Conservation (phyloP, 2,797 vertebrate genomes). For the Acipenser transmontanus region DNA sequence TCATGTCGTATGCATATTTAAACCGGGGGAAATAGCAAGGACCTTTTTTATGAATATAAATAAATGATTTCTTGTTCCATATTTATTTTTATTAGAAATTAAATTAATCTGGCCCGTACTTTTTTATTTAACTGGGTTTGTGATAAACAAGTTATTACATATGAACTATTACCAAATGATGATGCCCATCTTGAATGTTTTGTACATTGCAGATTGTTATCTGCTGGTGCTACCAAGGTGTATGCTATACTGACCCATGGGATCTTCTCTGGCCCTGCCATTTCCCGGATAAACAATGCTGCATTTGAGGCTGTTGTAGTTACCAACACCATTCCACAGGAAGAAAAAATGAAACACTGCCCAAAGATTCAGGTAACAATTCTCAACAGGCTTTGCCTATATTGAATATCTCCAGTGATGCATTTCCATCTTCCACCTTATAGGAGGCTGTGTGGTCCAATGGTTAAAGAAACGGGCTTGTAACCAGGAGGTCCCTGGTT, state of each 20-base stretch:
- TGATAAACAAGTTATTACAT: background rate
- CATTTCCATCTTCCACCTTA: no score
- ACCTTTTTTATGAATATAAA: no score
- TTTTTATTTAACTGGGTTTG: background rate
- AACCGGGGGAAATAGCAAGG: no score
- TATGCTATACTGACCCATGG: slow-evolving; percentile 93
- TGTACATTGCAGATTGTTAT: slow-evolving; percentile 63
- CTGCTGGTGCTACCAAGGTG: slow-evolving; percentile 83
- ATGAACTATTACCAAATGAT: no score
- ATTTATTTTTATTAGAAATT: background rate
- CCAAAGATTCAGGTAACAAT: slow-evolving; percentile 83
- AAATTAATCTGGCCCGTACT: background rate
- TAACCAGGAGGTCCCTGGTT: no score
- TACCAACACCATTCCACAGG: slow-evolving; percentile 91
- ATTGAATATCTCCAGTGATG: no score
- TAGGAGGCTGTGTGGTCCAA: no score
- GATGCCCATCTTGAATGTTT: background rate
- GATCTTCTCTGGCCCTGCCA: slow-evolving; percentile 90
- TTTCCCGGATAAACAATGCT: slow-evolving; percentile 86
- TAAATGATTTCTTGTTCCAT: no score
- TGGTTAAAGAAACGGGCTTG: no score
- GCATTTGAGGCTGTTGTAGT: slow-evolving; percentile 89
- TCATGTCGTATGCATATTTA: no score
- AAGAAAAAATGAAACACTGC: slow-evolving; percentile 91
- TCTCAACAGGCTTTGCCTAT: background rate